Evolutionary conservation across 2,888 invertebrate genomes (phyloP), one percentile per base, ranked within the genome.

Genomic region (Drosophila ezoana): DNA sequence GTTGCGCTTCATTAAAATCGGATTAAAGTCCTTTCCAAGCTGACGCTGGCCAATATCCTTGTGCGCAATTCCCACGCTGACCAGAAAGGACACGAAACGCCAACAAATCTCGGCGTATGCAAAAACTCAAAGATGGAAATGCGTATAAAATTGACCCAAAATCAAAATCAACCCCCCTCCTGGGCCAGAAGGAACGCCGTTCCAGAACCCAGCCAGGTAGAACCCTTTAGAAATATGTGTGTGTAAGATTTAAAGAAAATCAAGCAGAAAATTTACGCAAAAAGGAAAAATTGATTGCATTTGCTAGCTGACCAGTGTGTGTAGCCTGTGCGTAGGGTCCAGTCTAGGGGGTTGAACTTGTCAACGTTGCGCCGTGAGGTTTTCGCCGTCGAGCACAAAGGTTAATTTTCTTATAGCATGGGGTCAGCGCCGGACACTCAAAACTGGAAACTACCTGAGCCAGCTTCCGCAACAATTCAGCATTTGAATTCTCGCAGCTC

Each of bases 1-100:
- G 90, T 87, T 85, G 87, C 89, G 91, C 91, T 91, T 91, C 91
- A 91, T 91, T 91, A 91, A 91, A 92, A 92, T 90, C 90, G 90
- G 91, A 91, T 91, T 92, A 91, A 84, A 78, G 81, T 72, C 71
- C 71, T 48, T 64, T 23, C 59, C 58, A 65, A 67, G 68, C 81
- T 72, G 81, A 49, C 75, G 79, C 70, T 79, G 76, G 76, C 82
- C 75, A 76, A 67, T 72, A 64, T 65, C 72, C 74, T 64, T 57
- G 33, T 47, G 71, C 68, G 45, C 45, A 57, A 28, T 90, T 90
- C 91, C 89, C 90, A 90, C 90, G 90, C 83, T 90, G 89, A 75
- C 84, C 87, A 72, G 32, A 56, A 66, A 48, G 52, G 60, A 65
- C 54, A 56, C 28, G 51, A 47, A 45, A 56, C 58, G 52, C 59